Evolutionary conservation across 2,888 invertebrate genomes (phyloP).

Genomic region (Pantelozetes paolii): DNA sequence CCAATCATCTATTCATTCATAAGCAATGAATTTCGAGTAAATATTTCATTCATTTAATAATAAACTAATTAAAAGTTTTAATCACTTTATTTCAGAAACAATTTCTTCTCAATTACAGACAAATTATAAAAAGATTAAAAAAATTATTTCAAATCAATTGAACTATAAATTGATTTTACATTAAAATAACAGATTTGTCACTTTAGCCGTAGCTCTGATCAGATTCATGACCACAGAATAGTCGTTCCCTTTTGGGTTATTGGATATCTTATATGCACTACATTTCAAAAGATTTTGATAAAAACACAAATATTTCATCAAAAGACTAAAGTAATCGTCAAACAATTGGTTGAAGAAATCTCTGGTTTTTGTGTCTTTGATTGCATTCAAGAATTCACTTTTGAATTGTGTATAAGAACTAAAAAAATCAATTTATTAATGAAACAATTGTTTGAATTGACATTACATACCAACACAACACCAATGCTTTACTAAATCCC

Average conservation of each 20-base stretch:
- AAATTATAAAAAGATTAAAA: too few species aligned
- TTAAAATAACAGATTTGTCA: background rate
- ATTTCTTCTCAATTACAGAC: too few species aligned
- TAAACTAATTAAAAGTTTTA: too few species aligned
- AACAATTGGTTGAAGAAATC: background rate
- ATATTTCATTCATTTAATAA: background rate
- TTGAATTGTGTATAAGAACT: background rate
- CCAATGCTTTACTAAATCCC: background rate
- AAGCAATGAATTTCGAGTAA: slow-evolving; percentile 6
- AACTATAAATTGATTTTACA: too few species aligned
- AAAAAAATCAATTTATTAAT: background rate
- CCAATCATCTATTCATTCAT: background rate
- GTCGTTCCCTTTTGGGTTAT: background rate
- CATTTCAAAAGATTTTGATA: background rate
- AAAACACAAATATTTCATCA: background rate
- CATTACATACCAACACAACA: background rate
- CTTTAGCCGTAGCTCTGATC: background rate
- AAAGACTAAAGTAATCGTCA: background rate
- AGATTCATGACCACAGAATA: background rate
- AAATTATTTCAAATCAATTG: too few species aligned
- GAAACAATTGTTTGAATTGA: background rate
- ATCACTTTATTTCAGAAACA: too few species aligned
- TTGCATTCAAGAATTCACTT: background rate
- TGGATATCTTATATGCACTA: background rate
- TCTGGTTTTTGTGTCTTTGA: background rate